Evolutionary conservation across 2,888 invertebrate species (phyloP), one percentile per base, ranked within the genome.

Genomic region (Tenthredo amoena): DNA sequence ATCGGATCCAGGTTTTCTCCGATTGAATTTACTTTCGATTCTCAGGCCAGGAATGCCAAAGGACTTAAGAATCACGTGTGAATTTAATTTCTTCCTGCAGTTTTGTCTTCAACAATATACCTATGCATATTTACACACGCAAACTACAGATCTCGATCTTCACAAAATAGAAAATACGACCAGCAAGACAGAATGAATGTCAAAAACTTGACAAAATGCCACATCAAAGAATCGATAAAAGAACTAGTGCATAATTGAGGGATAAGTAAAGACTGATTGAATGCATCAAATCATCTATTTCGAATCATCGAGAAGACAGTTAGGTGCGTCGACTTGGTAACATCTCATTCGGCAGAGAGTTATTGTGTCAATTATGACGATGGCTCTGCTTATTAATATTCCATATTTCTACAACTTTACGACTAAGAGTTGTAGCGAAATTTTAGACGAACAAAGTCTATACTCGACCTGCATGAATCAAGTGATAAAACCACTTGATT

Each of bases 21-120:
- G 21, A 47, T 43, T 74, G 0, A 68, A 68, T 68, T 68, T 10
- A 43, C 74, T 74, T 74, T 74, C 74, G 43, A 43, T 43, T 74
- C 74, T 43, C 74, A 74, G 18, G 26, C 12, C n/a, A 47, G 43
- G 26, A 74, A 47, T 47, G 0, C 43, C 40, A 10, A 9, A 43
- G 21, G 12, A n/a, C 12, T 12, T 74, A 15, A 40, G 74, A n/a
- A 74, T 43, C 74, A 40, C 40, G 43, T 26, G 12, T 26, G n/a
- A 34, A n/a, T 37, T 34, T 34, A 74, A 74, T 72, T 10, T 12
- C n/a, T 74, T n/a, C 74, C 10, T 43, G 12, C 47, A 43, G 74
- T 26, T 74, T 74, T 26, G 43, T 43, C 10, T 10, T 21, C 10
- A 43, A 74, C 4, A 21, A n/a, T 43, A 74, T 26, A 43, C 15